Conservation (phyloP, 2,113 vertebrate genomes). For the Eptesicus fuscus region DNA sequence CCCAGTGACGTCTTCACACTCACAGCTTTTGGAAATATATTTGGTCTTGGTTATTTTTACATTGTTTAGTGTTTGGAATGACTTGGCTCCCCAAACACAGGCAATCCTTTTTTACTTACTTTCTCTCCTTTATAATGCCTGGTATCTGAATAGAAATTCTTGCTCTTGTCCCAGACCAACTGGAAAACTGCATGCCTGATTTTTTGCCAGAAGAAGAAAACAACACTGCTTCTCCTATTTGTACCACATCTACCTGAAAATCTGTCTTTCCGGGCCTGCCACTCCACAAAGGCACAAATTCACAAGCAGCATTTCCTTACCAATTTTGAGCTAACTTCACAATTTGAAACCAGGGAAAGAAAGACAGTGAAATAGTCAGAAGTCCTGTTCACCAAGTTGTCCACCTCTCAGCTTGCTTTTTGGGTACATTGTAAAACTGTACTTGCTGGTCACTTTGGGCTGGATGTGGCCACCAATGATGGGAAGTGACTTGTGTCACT, state of each 20-base stretch:
- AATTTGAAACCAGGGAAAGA: background rate
- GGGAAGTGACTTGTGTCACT: background rate
- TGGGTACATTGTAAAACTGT: background rate
- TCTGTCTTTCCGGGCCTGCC: background rate
- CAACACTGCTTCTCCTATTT: background rate
- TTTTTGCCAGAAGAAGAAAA: background rate
- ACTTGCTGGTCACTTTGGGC: background rate
- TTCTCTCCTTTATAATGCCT: background rate
- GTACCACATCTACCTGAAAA: background rate
- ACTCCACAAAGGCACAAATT: background rate
- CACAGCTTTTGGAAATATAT: background rate
- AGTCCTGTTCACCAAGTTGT: background rate
- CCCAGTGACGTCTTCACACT: slow-evolving; percentile 34
- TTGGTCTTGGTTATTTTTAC: slow-evolving; percentile 30
- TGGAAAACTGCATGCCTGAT: background rate
- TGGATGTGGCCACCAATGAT: background rate
- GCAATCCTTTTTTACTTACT: background rate
- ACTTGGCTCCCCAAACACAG: background rate
- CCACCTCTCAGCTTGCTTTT: background rate
- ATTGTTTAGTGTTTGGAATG: background rate
- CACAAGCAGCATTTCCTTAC: background rate
- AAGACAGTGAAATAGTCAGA: background rate
- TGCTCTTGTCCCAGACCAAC: background rate
- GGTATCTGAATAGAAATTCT: background rate
- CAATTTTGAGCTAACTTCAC: background rate